A percentile compares a stretch with the other conserved stretches of the same genome.
phyloP scores from a whole-genome alignment of 2,888 invertebrate species.

The Clitarchus hookeri region DNA sequence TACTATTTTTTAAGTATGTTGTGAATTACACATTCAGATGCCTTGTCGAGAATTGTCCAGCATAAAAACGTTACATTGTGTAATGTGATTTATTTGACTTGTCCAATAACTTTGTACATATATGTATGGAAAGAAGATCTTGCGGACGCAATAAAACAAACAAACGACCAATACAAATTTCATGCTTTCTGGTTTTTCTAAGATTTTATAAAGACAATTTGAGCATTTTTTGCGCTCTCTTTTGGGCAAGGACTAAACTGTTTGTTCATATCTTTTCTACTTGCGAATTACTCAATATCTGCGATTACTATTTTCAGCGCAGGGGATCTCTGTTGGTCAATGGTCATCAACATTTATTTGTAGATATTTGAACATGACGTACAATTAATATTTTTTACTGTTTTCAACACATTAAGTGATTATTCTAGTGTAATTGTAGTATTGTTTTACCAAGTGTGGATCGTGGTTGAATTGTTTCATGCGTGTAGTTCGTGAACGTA shows the following conservation, averaged over 20 bases:
- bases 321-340: conserved; percentile 43
- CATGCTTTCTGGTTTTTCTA: too few species aligned
- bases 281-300: conserved; percentile 47
- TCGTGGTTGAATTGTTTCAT: conserved; percentile 34
- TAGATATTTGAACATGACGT: background rate
- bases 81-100: too few species aligned
- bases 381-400: background rate
- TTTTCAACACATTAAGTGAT: background rate
- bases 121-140: too few species aligned
- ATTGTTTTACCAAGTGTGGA: conserved; percentile 35
- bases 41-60: too few species aligned
- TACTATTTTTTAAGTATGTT: too few species aligned
- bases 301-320: conserved; percentile 49
- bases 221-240: conserved; percentile 23
- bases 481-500: conserved; percentile 34
- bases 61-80: too few species aligned
- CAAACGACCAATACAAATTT: too few species aligned
- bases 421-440: conserved; percentile 30
- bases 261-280: conserved; percentile 43
- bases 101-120: too few species aligned
- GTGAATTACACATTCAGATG: too few species aligned
- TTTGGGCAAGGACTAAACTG: conserved; percentile 24
- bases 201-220: too few species aligned
- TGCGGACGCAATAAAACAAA: too few species aligned
- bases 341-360: conserved; percentile 26